These are phyloP conservation scores for Drosophila paranaensis DNA, from an alignment of 2,888 invertebrate genomes.

Conservation along the genomic window DNA sequence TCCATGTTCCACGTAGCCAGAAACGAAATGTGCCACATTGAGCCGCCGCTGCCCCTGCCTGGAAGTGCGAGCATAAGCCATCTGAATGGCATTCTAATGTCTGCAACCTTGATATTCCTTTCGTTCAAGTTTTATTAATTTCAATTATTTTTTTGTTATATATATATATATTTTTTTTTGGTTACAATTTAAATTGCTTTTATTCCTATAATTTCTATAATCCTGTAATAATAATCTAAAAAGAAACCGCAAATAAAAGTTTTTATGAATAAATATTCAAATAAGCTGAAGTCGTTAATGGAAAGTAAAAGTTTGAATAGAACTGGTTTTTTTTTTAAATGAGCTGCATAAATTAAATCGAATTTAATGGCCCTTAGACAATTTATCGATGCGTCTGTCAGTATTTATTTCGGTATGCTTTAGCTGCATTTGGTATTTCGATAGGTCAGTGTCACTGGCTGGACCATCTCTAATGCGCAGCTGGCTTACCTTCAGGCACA, in stretches of 20 bases:
- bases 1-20: background rate
- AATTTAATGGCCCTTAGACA: background rate
- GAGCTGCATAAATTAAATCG: slow-evolving; percentile 4
- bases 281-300: background rate
- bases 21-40: background rate
- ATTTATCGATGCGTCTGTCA: background rate
- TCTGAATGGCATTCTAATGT: background rate
- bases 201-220: no score
- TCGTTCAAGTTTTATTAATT: background rate
- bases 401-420: slow-evolving; percentile 23
- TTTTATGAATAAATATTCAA: background rate
- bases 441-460: slow-evolving; percentile 6
- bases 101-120: background rate
- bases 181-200: no score
- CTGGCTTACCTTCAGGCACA: slow-evolving; percentile 9
- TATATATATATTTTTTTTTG: no score
- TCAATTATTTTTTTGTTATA: background rate
- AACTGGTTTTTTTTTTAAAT: background rate
- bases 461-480: slow-evolving; percentile 40
- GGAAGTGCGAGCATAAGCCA: background rate
- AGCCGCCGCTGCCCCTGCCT: background rate
- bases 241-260: background rate
- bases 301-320: background rate
- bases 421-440: slow-evolving; percentile 8
- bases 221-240: background rate